Evolutionary conservation across 2,888 invertebrate species (phyloP), one percentile per base, ranked within the genome.

Genomic region (Dynastes tityus): DNA sequence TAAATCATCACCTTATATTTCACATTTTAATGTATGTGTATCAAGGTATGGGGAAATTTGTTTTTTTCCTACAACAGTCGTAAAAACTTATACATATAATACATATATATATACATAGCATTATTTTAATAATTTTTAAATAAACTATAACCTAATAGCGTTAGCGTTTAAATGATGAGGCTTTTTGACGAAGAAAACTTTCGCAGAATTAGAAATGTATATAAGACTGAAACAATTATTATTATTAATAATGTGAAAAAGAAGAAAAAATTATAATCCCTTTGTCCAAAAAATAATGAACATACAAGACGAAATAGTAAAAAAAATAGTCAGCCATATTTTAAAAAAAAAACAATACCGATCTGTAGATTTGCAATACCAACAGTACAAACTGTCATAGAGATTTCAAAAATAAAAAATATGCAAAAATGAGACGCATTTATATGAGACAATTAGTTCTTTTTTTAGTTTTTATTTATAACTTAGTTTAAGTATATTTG

Each of bases 211-310:
- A 81, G 82, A 80, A 80, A 83, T 82, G 82, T 84, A 83, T 81
- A 83, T 82, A 84, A 84, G 84, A 84, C 84, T 84, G 84, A 84
- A 45, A 82, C 80, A 78, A 82, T 65, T 80, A 75, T 78, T 65
- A 53, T 9, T 55, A 79, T 27, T 76, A 80, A 79, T 67, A 71
- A 79, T 64, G 58, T 32, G 45, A 58, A 40, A 16, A 74, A 51
- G 45, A 58, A 22, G 22, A 74, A 58, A 32, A 61, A 49, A 70
- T 11, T 65, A 70, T 67, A 79, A 81, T 27, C 65, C 61, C 81
- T 82, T 82, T 84, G 84, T 84, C 84, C 84, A 84, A 84, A 51
- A 77, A 40, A 29, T n/a, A 1, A 68, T 27, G 22, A 27, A 45
- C 49, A 16, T 45, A n/a, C 16, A 63, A 74, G 9, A 22, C 29